Conservation (phyloP, 2,797 vertebrate species). For the Rhabdomys pumilio region DNA sequence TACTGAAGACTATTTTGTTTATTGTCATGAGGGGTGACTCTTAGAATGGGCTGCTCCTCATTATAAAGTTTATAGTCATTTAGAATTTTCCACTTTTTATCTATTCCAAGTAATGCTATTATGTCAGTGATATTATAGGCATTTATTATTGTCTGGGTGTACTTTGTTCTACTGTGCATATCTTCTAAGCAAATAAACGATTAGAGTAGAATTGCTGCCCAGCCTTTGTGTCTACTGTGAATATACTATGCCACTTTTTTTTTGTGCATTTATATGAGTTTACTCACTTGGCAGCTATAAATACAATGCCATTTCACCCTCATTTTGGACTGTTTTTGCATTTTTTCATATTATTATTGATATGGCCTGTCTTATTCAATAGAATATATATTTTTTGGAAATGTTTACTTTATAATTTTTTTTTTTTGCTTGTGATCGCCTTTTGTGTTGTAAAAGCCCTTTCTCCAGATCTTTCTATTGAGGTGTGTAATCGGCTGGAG, state of each 20-base stretch:
- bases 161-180: not conserved
- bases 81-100: not conserved
- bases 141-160: not conserved
- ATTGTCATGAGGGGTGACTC: not conserved
- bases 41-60: not conserved
- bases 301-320: not conserved
- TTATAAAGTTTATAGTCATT: not conserved
- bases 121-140: not conserved
- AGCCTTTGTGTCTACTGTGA: not conserved
- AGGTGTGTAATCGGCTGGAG: not conserved
- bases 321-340: not conserved
- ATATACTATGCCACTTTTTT: not conserved
- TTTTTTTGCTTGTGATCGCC: not conserved
- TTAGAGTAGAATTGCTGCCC: not conserved
- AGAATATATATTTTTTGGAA: not conserved
- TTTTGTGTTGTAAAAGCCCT: not conserved
- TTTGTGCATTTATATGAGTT: not conserved
- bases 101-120: not conserved
- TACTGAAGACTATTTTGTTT: not conserved
- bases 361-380: not conserved
- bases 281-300: not conserved
- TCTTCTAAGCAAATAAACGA: not conserved
- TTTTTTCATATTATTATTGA: not conserved
- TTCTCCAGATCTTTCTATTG: conserved; percentile 24
- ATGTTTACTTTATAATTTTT: not conserved